phyloP scores from a whole-genome alignment of 2,113 vertebrate species.

The Chiloscyllium plagiosum region DNA sequence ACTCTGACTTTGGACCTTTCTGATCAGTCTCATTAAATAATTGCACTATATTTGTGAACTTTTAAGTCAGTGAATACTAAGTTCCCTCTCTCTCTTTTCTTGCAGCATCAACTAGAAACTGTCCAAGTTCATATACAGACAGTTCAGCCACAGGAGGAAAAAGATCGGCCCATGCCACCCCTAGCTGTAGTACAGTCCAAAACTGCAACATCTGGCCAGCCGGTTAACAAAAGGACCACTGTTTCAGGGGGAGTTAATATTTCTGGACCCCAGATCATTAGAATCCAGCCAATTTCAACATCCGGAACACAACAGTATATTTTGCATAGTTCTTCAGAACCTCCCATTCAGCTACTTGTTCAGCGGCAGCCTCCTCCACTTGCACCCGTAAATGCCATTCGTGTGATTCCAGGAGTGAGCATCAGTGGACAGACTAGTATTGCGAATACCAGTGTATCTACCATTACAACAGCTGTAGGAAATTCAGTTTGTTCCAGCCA shows the following conservation, averaged over 20 bases:
- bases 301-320: conserved; percentile 60
- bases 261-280: conserved; percentile 68
- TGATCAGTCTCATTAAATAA: background rate
- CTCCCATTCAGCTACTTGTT: conserved; percentile 64
- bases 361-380: conserved; percentile 59
- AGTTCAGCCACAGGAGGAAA: conserved; percentile 58
- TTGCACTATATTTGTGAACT: background rate
- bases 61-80: conserved; percentile 21
- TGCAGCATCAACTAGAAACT: conserved; percentile 65
- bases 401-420: conserved; percentile 48
- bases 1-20: background rate
- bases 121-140: conserved; percentile 74
- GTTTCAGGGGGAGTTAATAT: conserved; percentile 53
- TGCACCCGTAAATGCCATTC: conserved; percentile 53
- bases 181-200: conserved; percentile 54
- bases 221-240: conserved; percentile 47
- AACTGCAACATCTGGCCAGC: conserved; percentile 47
- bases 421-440: conserved; percentile 40
- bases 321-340: conserved; percentile 52
- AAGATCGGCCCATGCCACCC: conserved; percentile 47
- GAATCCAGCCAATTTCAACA: conserved; percentile 62
- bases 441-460: background rate
- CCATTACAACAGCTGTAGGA: conserved; percentile 42
- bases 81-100: conserved; percentile 39
- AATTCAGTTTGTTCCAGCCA: conserved; percentile 37